Evolutionary conservation across 2,797 vertebrate genomes (phyloP), one percentile per base, ranked within the genome.

Genomic region (Rhabdomys pumilio): DNA sequence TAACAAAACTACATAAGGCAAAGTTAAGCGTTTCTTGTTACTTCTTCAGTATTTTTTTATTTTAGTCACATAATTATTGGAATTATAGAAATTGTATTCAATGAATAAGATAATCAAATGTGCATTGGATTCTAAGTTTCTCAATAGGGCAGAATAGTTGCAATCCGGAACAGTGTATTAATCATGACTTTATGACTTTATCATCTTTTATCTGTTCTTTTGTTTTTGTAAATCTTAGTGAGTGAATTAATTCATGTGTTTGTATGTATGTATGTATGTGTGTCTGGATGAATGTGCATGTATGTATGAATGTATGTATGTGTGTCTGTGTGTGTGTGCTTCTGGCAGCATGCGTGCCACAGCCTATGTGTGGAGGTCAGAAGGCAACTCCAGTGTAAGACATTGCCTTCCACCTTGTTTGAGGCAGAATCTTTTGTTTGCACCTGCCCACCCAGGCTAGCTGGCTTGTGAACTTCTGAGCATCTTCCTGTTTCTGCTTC

Each of bases 71-170:
- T 75, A 95, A 89, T 94, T 84, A 44, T 75, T 76, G 38, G 34
- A 90, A 69, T 53, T 88, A 24, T 38, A 79, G 53, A 57, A 92
- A 69, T 38, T 7, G 20, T 92, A 57, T 94, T 90, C 93, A 41
- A 15, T 94, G 77, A 95, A 67, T 90, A 96, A 63, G 53, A 87
- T 47, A 85, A 88, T 50, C 44, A 94, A 61, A 87, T 57, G 65
- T 67, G 0, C 76, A 53, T 53, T 59, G 17, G 89, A 93, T 11
- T 77, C 29, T 38, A 63, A 73, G 26, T 93, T 83, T 94, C 13
- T 95, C 41, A 67, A 0, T 84, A 59, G 38, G 50, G 12, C 8
- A 96, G 55, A 73, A 77, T 76, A 93, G 82, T 96, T 77, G 44
- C 97, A 96, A 77, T 91, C 38, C 65, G 41, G 2, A 1, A 41